phyloP scores from a whole-genome alignment of 2,888 invertebrate genomes.

The Habrosyne pyritoides region DNA sequence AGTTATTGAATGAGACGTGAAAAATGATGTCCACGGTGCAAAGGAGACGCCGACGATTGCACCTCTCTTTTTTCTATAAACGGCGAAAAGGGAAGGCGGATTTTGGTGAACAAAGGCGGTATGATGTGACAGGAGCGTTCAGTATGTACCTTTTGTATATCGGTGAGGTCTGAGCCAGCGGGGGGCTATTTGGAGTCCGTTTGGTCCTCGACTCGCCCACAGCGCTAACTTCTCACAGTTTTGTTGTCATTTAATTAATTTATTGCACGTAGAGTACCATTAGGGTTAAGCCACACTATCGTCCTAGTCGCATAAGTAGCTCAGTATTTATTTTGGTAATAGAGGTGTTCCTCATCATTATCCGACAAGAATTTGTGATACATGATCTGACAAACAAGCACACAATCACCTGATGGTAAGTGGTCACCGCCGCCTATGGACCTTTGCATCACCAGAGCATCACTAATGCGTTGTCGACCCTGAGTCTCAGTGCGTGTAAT shows the following conservation, averaged over 20 bases:
- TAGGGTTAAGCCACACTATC: constrained; percentile 10
- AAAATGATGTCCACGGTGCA: constrained; percentile 78
- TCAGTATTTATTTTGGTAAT: no score
- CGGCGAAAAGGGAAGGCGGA: constrained; percentile 59
- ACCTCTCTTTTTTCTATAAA: constrained; percentile 50
- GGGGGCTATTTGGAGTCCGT: constrained; percentile 56
- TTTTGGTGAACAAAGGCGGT: constrained; percentile 74
- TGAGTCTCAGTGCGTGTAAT: no score
- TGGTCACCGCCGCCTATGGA: no score
- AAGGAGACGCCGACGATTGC: constrained; percentile 72
- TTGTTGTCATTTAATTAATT: constrained; percentile 81
- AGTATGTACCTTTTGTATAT: constrained; percentile 43
- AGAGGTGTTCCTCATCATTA: no score
- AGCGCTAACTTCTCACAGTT: constrained; percentile 68
- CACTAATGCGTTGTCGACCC: no score
- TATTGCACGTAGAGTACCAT: constrained; percentile 61
- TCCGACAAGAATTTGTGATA: no score
- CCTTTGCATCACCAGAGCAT: no score
- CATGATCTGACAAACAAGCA: no score
- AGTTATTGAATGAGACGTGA: constrained; percentile 83
- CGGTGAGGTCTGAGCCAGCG: constrained; percentile 73
- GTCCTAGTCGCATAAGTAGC: no score
- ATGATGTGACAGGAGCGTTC: constrained; percentile 65
- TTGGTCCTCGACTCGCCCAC: constrained; percentile 58
- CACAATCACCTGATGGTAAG: no score